These are phyloP conservation scores for Champsocephalus gunnari DNA, from an alignment of 2,797 vertebrate genomes.

Conservation along the genomic window DNA sequence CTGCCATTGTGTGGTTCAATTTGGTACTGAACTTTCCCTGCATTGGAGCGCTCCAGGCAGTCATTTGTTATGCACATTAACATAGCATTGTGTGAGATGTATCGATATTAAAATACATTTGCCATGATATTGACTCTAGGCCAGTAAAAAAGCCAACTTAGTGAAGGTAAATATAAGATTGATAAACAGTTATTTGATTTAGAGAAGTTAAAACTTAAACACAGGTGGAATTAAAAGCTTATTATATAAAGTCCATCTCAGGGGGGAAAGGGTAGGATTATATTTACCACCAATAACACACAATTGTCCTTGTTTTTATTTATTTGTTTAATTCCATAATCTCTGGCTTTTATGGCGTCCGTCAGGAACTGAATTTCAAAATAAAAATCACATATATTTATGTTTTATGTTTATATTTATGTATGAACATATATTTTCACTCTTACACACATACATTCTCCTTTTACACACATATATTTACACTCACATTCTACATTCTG, in stretches of 20 bases:
- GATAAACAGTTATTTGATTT: background rate
- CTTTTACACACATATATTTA: too few species aligned
- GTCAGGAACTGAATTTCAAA: too few species aligned
- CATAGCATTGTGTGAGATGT: background rate
- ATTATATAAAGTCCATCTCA: background rate
- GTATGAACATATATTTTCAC: too few species aligned
- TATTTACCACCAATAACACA: too few species aligned
- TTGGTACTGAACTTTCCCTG: background rate
- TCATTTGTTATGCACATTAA: background rate
- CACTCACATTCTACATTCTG: too few species aligned
- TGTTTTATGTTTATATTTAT: too few species aligned
- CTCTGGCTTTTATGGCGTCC: too few species aligned
- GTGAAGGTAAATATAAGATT: background rate
- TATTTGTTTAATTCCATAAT: too few species aligned
- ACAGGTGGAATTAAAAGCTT: fast-evolving
- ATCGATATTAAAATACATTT: background rate
- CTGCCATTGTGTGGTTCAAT: constrained; percentile 7
- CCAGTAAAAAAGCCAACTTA: too few species aligned
- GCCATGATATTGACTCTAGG: background rate
- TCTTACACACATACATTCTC: too few species aligned
- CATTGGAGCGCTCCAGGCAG: background rate
- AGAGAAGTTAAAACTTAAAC: fast-evolving
- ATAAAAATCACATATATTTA: too few species aligned
- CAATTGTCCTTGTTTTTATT: too few species aligned
- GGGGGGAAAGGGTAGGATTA: background rate